Base-by-base conservation (phyloP, 2,113 vertebrate genomes). In the Ictalurus punctatus region DNA sequence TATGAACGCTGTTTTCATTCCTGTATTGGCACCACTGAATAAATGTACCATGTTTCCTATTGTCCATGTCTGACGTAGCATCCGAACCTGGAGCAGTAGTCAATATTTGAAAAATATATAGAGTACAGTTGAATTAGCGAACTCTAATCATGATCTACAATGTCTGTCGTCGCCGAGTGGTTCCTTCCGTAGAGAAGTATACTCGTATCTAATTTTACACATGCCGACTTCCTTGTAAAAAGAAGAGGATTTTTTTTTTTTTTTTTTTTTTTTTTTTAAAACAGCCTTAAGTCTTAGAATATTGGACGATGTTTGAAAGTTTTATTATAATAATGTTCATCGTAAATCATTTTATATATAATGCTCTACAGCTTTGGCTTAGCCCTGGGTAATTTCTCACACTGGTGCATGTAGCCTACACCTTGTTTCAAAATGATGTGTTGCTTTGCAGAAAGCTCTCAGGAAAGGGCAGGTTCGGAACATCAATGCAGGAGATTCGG, bases 371-470 rank as follows among this genome's bases (percentile, higher is more conserved):
- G 52, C 3, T 48, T 81, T 21, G 48, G 25, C 48, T 30, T 54
- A 17, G 78, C 27, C 48, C 16, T 30, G n/a, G 16, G 23, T 63
- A 63, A 83, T 40, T 37, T 37, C 2, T 63, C 13, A 25, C 21
- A 58, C 3, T 69, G 73, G 71, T 88, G 2, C 14, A 58, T 83
- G 21, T n/a, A n/a, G 16, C 40, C 34, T 58, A 3, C 63, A 71
- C 19, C 30, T 61, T 71, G 65, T 69, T 19, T 44, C 2, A 13
- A 61, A 87, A 83, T 59, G 54, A 71, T 87, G 19, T n/a, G 19
- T 19, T 87, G 78, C 67, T 52, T 81, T 16, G 76, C 86, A 67
- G 30, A 27, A 80, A 67, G 44, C 59, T 81, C 19, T 87, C 56
- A 61, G 81, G 9, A 83, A 63, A 83, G 23, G 10, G 6, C 81